These are phyloP conservation scores for Nezara viridula DNA, from an alignment of 2,888 invertebrate species.

Conservation along the genomic window DNA sequence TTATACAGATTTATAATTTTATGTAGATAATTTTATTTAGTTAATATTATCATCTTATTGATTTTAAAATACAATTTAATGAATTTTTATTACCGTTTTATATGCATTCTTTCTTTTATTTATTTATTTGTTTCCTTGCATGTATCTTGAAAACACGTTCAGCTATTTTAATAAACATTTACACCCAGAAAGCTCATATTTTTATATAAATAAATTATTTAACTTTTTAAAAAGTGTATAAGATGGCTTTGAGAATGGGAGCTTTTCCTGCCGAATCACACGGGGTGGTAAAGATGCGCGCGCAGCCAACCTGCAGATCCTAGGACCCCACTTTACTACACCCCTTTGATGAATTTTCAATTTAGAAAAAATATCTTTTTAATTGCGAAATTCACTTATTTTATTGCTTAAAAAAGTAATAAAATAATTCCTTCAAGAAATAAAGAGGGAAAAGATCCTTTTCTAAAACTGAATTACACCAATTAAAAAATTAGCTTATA, in stretches of 20 bases:
- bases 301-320: slow-evolving; percentile 55
- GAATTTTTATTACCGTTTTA: background rate
- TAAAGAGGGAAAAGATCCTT: background rate
- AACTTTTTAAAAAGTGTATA: background rate
- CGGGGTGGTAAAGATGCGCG: slow-evolving; percentile 42
- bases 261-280: slow-evolving; percentile 48
- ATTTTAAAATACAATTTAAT: background rate
- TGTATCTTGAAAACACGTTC: background rate
- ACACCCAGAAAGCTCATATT: background rate
- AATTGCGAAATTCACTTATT: background rate
- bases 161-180: background rate
- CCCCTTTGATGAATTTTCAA: slow-evolving; percentile 55
- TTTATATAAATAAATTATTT: background rate
- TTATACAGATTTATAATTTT: background rate
- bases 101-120: background rate
- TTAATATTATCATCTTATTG: background rate
- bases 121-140: background rate
- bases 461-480: background rate
- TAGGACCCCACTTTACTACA: slow-evolving; percentile 52
- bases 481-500: background rate
- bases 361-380: slow-evolving; percentile 15
- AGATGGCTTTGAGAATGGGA: slow-evolving; percentile 54
- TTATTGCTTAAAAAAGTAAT: background rate
- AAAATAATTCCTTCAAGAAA: background rate
- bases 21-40: too few relatives aligned